A percentile compares a stretch with the other conserved stretches of the same genome.
Conservation (phyloP, 1,140 invertebrate genomes). For the Agrypnia vestita region DNA sequence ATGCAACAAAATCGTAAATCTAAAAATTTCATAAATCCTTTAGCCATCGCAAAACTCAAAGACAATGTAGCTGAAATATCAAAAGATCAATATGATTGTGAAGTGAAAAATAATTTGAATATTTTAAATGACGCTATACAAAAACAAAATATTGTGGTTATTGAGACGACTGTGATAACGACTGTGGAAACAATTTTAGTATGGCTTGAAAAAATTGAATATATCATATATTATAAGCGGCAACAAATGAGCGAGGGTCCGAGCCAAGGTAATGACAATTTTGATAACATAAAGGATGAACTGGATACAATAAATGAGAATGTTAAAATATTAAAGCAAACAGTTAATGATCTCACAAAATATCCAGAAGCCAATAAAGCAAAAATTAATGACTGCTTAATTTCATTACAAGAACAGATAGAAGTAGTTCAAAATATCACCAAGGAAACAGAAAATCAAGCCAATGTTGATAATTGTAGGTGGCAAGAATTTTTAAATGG, state of each 20-base stretch:
- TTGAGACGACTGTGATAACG: conserved; percentile 81
- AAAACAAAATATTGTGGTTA: conserved; percentile 75
- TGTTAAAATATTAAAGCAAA: conserved; percentile 64
- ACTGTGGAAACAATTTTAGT: conserved; percentile 85
- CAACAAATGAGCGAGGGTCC: conserved; percentile 74
- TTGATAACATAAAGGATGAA: conserved; percentile 68
- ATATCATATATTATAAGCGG: conserved; percentile 79
- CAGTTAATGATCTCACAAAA: conserved; percentile 65
- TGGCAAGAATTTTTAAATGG: conserved; percentile 82
- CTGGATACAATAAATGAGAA: conserved; percentile 64
- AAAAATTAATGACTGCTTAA: conserved; percentile 56
- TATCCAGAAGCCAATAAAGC: conserved; percentile 52
- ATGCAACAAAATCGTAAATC: conserved; percentile 71
- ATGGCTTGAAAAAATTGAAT: conserved; percentile 89
- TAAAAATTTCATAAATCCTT: conserved; percentile 73
- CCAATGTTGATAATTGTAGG: conserved; percentile 76
- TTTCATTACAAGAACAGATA: conserved; percentile 64
- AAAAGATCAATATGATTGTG: conserved; percentile 71
- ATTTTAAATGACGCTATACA: conserved; percentile 77
- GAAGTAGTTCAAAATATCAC: conserved; percentile 76
- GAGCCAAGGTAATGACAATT: conserved; percentile 69
- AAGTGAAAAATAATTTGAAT: conserved; percentile 75
- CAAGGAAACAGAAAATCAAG: conserved; percentile 75
- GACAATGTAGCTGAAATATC: conserved; percentile 72
- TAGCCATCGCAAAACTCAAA: conserved; percentile 76